Conservation (phyloP, 1,140 invertebrate genomes). For the Aphis craccivora region DNA sequence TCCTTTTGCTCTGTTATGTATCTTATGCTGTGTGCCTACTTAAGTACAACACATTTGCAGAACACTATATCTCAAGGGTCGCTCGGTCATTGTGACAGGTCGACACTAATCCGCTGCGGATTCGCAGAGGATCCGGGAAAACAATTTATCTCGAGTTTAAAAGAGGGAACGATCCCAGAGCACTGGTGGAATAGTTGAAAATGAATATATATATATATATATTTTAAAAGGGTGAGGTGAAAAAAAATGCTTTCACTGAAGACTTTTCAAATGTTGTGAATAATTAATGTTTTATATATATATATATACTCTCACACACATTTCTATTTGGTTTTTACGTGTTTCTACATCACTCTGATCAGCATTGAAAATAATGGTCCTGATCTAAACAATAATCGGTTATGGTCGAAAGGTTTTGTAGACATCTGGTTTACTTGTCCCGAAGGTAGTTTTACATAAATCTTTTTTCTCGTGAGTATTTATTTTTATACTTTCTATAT, state of each 20-base stretch:
- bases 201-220: conserved; percentile 23
- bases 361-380: neutral
- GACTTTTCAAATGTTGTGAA: conserved; percentile 19
- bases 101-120: conserved; percentile 28
- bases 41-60: conserved; percentile 10
- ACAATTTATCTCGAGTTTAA: conserved; percentile 51
- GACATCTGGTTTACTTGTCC: neutral
- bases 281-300: conserved; percentile 9
- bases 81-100: conserved; percentile 43
- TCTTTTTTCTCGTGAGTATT: neutral
- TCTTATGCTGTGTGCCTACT: neutral
- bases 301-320: no score
- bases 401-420: neutral
- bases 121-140: conserved; percentile 9
- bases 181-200: neutral
- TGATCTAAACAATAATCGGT: conserved; percentile 6
- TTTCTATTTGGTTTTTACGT: conserved; percentile 14
- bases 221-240: neutral
- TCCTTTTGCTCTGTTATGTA: neutral
- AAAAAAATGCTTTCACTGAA: neutral
- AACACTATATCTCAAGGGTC: neutral
- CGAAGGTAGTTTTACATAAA: neutral
- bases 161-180: neutral
- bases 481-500: neutral
- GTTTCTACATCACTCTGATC: neutral